Percentiles rank a stretch among this genome's conserved stretches.
Evolutionary conservation across 2,113 vertebrate genomes (phyloP).

Genomic region (Pseudopodoces humilis): DNA sequence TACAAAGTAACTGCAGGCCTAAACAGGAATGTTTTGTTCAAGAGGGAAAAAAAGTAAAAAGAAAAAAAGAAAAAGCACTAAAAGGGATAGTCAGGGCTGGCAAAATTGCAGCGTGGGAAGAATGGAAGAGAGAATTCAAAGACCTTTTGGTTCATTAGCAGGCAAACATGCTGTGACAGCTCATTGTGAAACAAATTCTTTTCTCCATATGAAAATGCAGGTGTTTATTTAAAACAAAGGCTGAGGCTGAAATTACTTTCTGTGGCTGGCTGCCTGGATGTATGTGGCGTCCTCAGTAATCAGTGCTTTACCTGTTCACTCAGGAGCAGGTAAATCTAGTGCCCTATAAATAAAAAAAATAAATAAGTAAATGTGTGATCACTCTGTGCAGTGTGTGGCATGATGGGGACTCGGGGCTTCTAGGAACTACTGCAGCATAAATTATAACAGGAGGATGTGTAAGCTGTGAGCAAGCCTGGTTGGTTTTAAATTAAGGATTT

Average conservation of each 20-base stretch:
- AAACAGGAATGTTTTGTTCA: not conserved
- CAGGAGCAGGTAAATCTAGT: not conserved
- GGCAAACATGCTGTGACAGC: conserved; percentile 45
- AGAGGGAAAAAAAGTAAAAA: not conserved
- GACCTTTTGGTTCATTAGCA: conserved; percentile 34
- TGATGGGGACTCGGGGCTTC: not conserved
- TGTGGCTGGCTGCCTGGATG: not conserved
- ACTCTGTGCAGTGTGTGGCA: not conserved
- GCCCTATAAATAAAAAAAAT: not conserved
- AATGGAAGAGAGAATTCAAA: conserved; percentile 28
- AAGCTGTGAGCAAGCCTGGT: not conserved
- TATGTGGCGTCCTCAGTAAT: not conserved
- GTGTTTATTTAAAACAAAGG: conserved; percentile 44
- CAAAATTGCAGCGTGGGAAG: conserved; percentile 20
- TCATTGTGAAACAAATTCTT: conserved; percentile 45
- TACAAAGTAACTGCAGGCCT: not conserved
- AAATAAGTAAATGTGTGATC: not conserved
- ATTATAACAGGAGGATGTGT: not conserved
- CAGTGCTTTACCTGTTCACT: not conserved
- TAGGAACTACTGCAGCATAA: not conserved
- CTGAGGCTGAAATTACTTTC: conserved; percentile 27
- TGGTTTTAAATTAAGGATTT: not conserved
- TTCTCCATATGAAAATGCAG: conserved; percentile 46
- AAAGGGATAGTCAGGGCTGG: not conserved
- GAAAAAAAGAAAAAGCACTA: not conserved